phyloP scores from a whole-genome alignment of 1,140 invertebrate species.

The Hirudo medicinalis region DNA sequence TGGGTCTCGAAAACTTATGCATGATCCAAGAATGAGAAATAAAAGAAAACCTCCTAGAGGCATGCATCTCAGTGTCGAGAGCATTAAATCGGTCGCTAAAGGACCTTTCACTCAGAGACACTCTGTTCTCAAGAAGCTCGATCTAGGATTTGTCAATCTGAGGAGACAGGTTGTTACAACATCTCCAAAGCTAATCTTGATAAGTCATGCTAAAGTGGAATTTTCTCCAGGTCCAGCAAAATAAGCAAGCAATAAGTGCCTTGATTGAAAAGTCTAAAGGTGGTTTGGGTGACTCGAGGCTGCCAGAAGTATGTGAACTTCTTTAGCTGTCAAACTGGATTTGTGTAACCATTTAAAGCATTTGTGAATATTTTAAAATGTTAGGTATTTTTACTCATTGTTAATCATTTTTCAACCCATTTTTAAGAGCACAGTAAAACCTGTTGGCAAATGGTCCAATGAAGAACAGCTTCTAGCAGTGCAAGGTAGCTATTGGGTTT shows the following conservation, averaged over 20 bases:
- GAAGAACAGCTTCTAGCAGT: conserved; percentile 80
- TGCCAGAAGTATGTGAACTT: conserved; percentile 45
- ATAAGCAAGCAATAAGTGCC: conserved; percentile 78
- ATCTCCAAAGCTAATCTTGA: background rate
- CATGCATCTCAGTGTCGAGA: conserved; percentile 93
- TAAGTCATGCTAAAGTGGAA: background rate
- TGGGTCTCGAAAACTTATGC: conserved; percentile 5
- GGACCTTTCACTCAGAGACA: conserved; percentile 57
- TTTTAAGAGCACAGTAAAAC: background rate
- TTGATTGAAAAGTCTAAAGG: conserved; percentile 51
- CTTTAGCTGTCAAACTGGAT: background rate
- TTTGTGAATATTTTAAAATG: background rate
- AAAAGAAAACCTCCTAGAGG: conserved; percentile 83
- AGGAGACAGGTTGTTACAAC: conserved; percentile 67
- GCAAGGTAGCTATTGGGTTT: conserved; percentile 49
- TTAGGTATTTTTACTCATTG: background rate
- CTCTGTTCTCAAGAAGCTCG: conserved; percentile 72
- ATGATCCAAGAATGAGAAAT: conserved; percentile 42
- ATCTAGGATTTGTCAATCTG: conserved; percentile 77
- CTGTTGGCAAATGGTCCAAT: conserved; percentile 66
- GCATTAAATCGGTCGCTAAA: conserved; percentile 71
- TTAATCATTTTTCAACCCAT: background rate
- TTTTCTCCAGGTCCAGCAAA: conserved; percentile 68
- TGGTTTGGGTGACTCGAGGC: conserved; percentile 59
- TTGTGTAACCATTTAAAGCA: no score